Evolutionary conservation across 2,113 vertebrate genomes (phyloP), one percentile per base, ranked within the genome.

Genomic region (Ptilorrhoa leucosticta): DNA sequence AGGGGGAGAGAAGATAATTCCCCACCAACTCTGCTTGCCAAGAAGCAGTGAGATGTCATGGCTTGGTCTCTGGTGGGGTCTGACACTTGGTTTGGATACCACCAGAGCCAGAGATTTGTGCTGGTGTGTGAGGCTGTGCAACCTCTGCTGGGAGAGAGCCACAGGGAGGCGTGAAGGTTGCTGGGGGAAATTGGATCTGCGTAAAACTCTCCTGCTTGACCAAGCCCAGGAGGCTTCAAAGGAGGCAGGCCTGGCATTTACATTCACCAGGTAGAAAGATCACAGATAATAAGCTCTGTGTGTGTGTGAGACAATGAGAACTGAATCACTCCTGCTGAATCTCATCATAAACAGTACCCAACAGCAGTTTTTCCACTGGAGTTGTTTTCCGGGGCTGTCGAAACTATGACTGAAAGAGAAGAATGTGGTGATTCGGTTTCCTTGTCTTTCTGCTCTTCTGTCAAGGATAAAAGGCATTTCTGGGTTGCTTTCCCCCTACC

Each of bases 191-290:
- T 1, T 21, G 8, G 12, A 16, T 80, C 63, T 88, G 1, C 31
- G 54, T 45, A 75, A 69, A 93, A 45, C 39, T 83, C 56, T 53
- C 15, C n/a, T 64, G 15, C 89, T 83, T 42, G 77, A 31, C 82
- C 68, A 69, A 90, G 54, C 81, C 48, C 66, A 35, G 50, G 65
- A 83, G 79, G 47, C 72, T 87, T 96, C 81, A 64, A 28, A 88
- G 60, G 87, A 85, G 40, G 31, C 40, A 90, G 42, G 57, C 66
- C 45, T 95, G 83, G 91, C 42, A 95, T 94, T 96, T 92, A 81
- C 42, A 85, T 83, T 50, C 15, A 44, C 31, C 42, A 4, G 60
- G 57, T 39, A 69, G 76, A 92, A 96, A 87, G 73, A 95, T 81
- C 85, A 92, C 21, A 87, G 39, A 58, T 86, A 75, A 81, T 80